Conservation (phyloP, 2,888 invertebrate genomes). For the Microdon myrmicae region DNA sequence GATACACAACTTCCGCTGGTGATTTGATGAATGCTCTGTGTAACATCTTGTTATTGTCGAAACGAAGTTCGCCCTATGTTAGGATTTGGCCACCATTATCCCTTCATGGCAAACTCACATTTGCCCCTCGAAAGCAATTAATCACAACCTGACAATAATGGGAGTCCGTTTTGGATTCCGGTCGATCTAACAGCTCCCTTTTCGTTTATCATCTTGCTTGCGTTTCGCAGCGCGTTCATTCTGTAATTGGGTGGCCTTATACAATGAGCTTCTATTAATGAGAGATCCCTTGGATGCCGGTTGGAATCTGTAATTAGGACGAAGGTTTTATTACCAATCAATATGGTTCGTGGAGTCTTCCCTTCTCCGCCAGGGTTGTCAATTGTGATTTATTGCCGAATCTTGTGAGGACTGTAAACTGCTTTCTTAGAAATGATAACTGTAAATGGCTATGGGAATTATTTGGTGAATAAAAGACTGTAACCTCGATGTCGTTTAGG, state of each 20-base stretch:
- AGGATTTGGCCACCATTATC: too few species aligned
- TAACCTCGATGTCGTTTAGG: conserved; percentile 41
- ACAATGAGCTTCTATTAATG: conserved; percentile 22
- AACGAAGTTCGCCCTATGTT: conserved; percentile 48
- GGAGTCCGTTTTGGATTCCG: conserved; percentile 32
- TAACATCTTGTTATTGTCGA: conserved; percentile 49
- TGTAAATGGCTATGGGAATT: too few species aligned
- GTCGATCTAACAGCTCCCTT: background rate
- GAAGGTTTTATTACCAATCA: conserved; percentile 7
- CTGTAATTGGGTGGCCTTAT: conserved; percentile 34
- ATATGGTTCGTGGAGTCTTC: conserved; percentile 13
- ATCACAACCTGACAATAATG: conserved; percentile 59
- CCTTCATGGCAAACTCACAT: too few species aligned
- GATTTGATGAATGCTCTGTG: conserved; percentile 50
- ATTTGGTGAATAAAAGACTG: too few species aligned
- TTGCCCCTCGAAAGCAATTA: conserved; percentile 55
- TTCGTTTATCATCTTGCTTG: background rate
- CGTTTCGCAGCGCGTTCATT: conserved; percentile 7
- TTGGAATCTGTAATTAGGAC: conserved; percentile 25
- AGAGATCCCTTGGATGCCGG: conserved; percentile 15
- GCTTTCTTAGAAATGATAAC: too few species aligned
- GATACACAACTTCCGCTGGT: conserved; percentile 44
- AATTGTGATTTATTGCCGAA: conserved; percentile 39
- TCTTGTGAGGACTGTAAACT: too few species aligned
- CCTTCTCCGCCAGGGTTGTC: conserved; percentile 17